Percentiles rank a stretch among this genome's conserved stretches.
phyloP scores from a whole-genome alignment of 2,888 invertebrate genomes.

The Schrankia costaestrigalis region DNA sequence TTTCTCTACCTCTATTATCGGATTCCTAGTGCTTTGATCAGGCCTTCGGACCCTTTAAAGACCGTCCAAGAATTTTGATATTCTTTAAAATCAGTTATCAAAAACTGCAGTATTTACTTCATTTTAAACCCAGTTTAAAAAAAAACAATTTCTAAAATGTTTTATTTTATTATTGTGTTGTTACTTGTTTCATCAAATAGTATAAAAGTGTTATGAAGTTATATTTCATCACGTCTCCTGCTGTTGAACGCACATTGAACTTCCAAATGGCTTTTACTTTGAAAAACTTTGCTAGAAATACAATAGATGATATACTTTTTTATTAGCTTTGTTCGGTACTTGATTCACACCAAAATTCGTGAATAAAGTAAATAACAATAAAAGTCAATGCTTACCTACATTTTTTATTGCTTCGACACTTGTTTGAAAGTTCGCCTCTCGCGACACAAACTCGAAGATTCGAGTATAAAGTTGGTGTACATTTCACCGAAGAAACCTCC shows the following conservation, averaged over 20 bases:
- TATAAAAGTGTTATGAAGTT: constrained; percentile 1
- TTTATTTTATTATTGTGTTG: no score
- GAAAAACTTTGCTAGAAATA: constrained; percentile 20
- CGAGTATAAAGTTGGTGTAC: constrained; percentile 52
- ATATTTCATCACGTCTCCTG: constrained; percentile 2
- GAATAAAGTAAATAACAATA: constrained; percentile 27
- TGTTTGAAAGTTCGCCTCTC: constrained; percentile 18
- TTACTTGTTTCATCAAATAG: no score
- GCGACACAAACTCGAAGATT: constrained; percentile 34
- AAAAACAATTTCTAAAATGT: no score
- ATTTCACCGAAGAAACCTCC: constrained; percentile 46
- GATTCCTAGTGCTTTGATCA: no score
- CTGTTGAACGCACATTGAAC: constrained; percentile 16
- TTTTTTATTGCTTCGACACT: constrained; percentile 28
- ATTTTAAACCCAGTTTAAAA: no score
- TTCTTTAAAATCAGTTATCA: no score
- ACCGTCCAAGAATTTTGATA: no score
- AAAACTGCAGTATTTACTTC: no score
- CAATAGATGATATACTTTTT: constrained; percentile 24
- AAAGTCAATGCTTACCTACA: constrained; percentile 21
- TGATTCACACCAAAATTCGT: constrained; percentile 17
- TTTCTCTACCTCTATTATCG: no score
- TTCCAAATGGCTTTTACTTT: constrained; percentile 16
- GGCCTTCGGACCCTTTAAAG: no score
- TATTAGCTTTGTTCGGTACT: constrained; percentile 21